Base-by-base conservation (phyloP, 2,797 vertebrate species). In the Periparus ater region DNA sequence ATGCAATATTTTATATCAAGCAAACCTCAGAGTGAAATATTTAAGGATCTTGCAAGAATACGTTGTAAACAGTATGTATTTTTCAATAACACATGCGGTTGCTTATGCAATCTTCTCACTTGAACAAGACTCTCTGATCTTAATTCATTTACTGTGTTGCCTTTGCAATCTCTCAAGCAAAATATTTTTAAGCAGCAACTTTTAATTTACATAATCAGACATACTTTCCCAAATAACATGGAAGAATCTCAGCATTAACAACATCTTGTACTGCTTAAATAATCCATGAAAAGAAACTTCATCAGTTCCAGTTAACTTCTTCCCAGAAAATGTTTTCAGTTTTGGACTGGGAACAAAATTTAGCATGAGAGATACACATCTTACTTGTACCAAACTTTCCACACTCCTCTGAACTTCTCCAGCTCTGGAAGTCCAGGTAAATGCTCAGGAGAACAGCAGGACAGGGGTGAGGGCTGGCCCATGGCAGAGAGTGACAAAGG, bases 151-250 rank as follows among this genome's bases (percentile, higher is more conserved):
- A 80, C 84, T 95, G 79, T 91, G 75, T 86, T 96, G 95, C 96
- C 94, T 95, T 95, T 96, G 82, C 95, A 95, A 95, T 93, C 76
- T 84, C 93, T 77, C 85, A 89, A 96, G 85, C 79, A 95, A 97
- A 97, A 95, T 96, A 96, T 93, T 96, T 96, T 76, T 86, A 96
- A 96, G 95, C 96, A 95, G 95, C 54, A 93, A 86, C 88, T 97
- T 97, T 96, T 94, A 97, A 97, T 97, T 97, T 98, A 94, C 94
- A 97, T 98, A 95, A 95, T 95, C 91, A 95, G 91, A 93, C 96
- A 97, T 97, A 95, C 92, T 96, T 95, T 96, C 72, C 91, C 79
- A 94, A 92, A 96, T 91, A 97, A 89, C 91, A 94, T 88, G 65
- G 88, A 93, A 91, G 91, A 91, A 93, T 82, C 83, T 94, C 80